A percentile compares a stretch with the other conserved stretches of the same genome.
Conservation (phyloP, 2,797 vertebrate species). For the Pseudocheirus occidentalis region DNA sequence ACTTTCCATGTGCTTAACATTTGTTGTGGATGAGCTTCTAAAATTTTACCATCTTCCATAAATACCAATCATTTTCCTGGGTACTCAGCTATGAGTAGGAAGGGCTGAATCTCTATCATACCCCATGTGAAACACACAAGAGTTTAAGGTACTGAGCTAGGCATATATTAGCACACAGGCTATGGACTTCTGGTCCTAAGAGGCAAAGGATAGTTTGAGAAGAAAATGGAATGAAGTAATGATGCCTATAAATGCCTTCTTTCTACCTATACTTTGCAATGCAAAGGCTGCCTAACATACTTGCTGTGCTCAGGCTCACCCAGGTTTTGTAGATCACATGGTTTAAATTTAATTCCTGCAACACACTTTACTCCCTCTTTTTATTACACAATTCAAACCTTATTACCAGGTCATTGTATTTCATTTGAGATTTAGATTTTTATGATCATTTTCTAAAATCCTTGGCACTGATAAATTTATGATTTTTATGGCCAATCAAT, state of each 20-base stretch:
- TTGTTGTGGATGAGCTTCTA: conserved; percentile 62
- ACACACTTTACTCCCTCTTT: conserved; percentile 45
- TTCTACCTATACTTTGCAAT: neutral
- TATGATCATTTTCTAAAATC: conserved; percentile 59
- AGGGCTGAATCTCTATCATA: neutral
- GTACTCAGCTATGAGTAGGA: conserved; percentile 32
- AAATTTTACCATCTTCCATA: conserved; percentile 65
- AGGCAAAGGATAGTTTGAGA: neutral
- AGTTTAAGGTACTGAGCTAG: neutral
- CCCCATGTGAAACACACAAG: conserved; percentile 21
- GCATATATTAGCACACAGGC: neutral
- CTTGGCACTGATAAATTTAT: conserved; percentile 61
- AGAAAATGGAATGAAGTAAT: neutral
- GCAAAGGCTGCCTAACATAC: neutral
- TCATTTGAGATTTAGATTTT: conserved; percentile 43
- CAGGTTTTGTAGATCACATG: neutral
- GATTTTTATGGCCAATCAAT: conserved; percentile 74
- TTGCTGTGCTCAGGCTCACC: neutral
- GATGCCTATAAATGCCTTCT: neutral
- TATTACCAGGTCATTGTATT: conserved; percentile 59
- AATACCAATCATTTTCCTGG: conserved; percentile 56
- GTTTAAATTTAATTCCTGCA: conserved; percentile 48
- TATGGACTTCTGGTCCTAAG: neutral
- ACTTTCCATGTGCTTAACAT: conserved; percentile 46
- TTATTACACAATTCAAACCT: conserved; percentile 59